These are phyloP conservation scores for Tyrannus savana DNA, from an alignment of 2,113 vertebrate species.

Conservation along the genomic window DNA sequence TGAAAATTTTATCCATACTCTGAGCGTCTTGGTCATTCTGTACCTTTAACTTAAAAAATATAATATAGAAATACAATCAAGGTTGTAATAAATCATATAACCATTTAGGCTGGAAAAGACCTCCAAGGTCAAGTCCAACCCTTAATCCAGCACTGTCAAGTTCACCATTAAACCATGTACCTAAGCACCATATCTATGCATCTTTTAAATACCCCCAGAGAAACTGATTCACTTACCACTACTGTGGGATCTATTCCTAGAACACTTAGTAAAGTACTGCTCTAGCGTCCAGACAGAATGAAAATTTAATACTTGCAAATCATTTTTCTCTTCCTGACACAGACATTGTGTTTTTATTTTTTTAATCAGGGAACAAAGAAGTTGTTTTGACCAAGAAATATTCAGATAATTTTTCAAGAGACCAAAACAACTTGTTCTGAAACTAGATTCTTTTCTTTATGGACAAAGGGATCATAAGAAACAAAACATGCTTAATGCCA, in stretches of 20 bases:
- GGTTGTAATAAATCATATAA: not conserved
- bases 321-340: not conserved
- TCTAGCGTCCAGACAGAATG: not conserved
- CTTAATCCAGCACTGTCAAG: not conserved
- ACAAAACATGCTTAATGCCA: not conserved
- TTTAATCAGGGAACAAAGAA: not conserved
- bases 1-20: constrained; percentile 91
- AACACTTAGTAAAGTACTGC: not conserved
- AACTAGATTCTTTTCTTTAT: not conserved
- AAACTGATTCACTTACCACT: not conserved
- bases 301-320: not conserved
- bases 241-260: not conserved
- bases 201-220: not conserved
- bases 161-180: not conserved
- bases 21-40: constrained; percentile 90
- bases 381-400: not conserved
- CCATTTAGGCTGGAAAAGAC: not conserved
- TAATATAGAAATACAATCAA: not conserved
- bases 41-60: constrained; percentile 82
- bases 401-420: not conserved
- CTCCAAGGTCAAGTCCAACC: not conserved
- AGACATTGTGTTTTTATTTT: not conserved
- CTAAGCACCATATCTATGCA: not conserved
- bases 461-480: not conserved
- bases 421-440: not conserved